phyloP scores from a whole-genome alignment of 92 coral and sea anemone species.

The Porites divaricata region DNA sequence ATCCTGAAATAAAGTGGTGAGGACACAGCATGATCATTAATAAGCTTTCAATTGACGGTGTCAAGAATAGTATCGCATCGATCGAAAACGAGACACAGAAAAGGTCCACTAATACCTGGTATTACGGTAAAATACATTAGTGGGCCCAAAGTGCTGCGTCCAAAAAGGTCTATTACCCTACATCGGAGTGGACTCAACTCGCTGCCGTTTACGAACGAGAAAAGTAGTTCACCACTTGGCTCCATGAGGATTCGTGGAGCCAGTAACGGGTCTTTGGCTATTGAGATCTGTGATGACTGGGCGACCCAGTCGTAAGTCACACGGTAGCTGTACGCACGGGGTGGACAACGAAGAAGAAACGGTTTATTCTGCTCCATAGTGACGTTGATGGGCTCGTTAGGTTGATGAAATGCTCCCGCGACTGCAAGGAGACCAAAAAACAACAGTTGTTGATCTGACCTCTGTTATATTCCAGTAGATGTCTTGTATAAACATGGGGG shows the following conservation, averaged over 20 bases:
- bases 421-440: slow-evolving; percentile 28
- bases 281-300: background rate
- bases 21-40: too few species aligned
- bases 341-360: slow-evolving; percentile 39
- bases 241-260: slow-evolving; percentile 56
- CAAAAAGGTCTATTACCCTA: background rate
- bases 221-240: slow-evolving; percentile 52
- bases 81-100: too few species aligned
- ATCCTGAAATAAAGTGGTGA: too few species aligned
- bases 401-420: slow-evolving; percentile 23
- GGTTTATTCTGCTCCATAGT: slow-evolving; percentile 27
- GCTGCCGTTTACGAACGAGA: slow-evolving; percentile 45
- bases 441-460: background rate
- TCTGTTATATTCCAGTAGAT: too few species aligned
- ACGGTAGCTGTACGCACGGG: slow-evolving; percentile 49
- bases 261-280: background rate
- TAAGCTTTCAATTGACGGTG: too few species aligned
- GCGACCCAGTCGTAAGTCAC: slow-evolving; percentile 36
- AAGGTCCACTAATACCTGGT: background rate
- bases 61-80: too few species aligned
- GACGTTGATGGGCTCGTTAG: slow-evolving; percentile 33
- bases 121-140: slow-evolving; percentile 9
- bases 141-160: background rate
- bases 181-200: slow-evolving; percentile 25
- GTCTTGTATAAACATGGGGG: background rate